phyloP scores from a whole-genome alignment of 2,888 invertebrate genomes.

The Mactromeris polynyma region DNA sequence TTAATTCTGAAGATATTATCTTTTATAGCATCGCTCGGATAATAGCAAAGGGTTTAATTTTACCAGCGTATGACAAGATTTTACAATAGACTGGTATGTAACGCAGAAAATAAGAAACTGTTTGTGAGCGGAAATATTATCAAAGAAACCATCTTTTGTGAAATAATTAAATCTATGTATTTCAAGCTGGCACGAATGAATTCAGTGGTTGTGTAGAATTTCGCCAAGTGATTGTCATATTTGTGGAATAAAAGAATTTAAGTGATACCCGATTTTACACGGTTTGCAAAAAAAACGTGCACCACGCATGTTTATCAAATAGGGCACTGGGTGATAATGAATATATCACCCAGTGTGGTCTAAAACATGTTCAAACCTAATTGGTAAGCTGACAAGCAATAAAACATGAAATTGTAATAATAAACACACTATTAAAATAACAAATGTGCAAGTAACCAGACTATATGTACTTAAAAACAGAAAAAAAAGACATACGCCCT shows the following conservation, averaged over 20 bases:
- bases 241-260: not conserved
- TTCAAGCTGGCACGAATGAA: slow-evolving; percentile 35
- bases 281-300: too few species aligned
- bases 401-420: too few species aligned
- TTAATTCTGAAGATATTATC: slow-evolving; percentile 49
- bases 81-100: slow-evolving; percentile 45
- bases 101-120: slow-evolving; percentile 57
- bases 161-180: slow-evolving; percentile 36
- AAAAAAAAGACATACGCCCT: too few species aligned
- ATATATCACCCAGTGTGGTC: not conserved
- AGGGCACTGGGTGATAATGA: not conserved
- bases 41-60: slow-evolving; percentile 55
- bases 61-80: slow-evolving; percentile 46
- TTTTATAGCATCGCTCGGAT: slow-evolving; percentile 35
- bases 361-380: not conserved
- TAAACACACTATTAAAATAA: too few species aligned
- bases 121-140: slow-evolving; percentile 32
- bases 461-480: too few species aligned
- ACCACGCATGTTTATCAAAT: not conserved
- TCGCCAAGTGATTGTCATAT: not conserved
- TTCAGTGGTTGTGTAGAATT: slow-evolving; percentile 26
- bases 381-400: not conserved
- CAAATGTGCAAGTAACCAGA: too few species aligned
- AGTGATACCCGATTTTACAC: too few species aligned
- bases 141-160: slow-evolving; percentile 22